phyloP scores from a whole-genome alignment of 2,888 invertebrate species.

The Acrocera orbiculus region DNA sequence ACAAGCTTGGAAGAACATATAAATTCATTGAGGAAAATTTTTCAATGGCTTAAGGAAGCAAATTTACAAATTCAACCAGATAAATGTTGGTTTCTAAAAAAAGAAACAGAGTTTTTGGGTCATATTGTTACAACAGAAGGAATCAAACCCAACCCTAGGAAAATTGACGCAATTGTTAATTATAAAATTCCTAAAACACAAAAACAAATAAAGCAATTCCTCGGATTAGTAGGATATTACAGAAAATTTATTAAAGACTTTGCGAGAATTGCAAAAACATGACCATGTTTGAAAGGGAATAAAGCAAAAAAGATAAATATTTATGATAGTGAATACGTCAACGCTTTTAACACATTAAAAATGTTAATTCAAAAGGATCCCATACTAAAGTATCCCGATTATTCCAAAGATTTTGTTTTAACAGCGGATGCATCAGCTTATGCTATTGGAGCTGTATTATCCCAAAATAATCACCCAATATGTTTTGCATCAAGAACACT shows the following conservation, averaged over 20 bases:
- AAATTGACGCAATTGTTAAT: conserved; percentile 14
- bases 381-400: conserved; percentile 8
- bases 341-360: conserved; percentile 11
- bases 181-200: conserved; percentile 12
- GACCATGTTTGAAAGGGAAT: too few species aligned
- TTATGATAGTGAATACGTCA: conserved; percentile 6
- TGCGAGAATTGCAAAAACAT: conserved; percentile 4
- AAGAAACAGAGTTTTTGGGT: conserved; percentile 9
- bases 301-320: conserved; percentile 6
- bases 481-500: conserved; percentile 7
- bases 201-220: conserved; percentile 15
- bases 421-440: conserved; percentile 9
- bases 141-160: conserved; percentile 17
- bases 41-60: conserved; percentile 1
- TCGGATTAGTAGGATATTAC: conserved; percentile 15
- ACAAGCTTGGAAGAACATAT: conserved; percentile 13
- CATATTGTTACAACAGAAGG: conserved; percentile 17
- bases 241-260: conserved; percentile 9
- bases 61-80: conserved; percentile 3
- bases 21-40: conserved; percentile 5
- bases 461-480: conserved; percentile 6
- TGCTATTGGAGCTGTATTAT: conserved; percentile 8
- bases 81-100: conserved; percentile 1
- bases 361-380: conserved; percentile 3
- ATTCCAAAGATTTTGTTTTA: conserved; percentile 6